phyloP scores from a whole-genome alignment of 2,888 invertebrate species.

The Nymphalis c-album region DNA sequence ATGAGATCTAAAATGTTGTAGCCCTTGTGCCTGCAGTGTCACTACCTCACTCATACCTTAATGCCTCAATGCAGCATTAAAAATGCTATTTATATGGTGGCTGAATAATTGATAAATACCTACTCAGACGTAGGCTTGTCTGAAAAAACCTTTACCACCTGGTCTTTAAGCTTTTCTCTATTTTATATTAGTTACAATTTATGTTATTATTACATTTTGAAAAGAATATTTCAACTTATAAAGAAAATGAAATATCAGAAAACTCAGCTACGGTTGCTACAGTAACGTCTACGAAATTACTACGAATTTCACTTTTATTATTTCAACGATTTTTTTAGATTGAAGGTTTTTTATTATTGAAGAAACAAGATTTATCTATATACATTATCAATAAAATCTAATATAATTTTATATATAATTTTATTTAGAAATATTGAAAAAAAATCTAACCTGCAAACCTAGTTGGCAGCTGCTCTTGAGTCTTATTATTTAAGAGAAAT shows the following conservation, averaged over 20 bases:
- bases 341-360: too few relatives aligned
- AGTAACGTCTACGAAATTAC: slow-evolving; percentile 11
- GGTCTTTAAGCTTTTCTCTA: too few relatives aligned
- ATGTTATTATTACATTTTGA: background rate
- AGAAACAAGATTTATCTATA: too few relatives aligned
- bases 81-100: too few relatives aligned
- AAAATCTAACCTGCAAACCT: slow-evolving; percentile 4
- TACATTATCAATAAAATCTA: background rate
- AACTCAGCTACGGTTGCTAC: slow-evolving; percentile 10
- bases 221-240: background rate
- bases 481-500: slow-evolving; percentile 1
- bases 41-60: too few relatives aligned
- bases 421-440: background rate
- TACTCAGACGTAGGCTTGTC: too few relatives aligned
- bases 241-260: background rate
- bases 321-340: background rate
- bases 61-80: too few relatives aligned
- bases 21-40: too few relatives aligned
- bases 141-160: too few relatives aligned
- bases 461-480: background rate
- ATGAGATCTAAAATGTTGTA: too few relatives aligned
- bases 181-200: background rate
- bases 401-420: background rate
- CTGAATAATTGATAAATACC: too few relatives aligned
- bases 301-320: background rate